Conservation (phyloP, 2,797 vertebrate species). For the Sarcophilus harrisii region DNA sequence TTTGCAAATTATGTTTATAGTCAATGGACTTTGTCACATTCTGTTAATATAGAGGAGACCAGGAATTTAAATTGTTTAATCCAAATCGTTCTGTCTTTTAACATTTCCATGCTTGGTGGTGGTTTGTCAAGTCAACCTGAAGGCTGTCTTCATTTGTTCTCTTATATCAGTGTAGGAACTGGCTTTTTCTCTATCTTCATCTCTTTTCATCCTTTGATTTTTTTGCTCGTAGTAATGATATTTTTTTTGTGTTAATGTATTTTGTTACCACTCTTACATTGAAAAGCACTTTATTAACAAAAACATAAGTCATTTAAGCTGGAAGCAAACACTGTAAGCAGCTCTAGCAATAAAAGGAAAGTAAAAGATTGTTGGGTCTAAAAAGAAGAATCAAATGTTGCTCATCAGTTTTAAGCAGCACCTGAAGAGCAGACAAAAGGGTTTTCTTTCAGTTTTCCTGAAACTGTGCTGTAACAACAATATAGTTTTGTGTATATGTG, state of each 20-base stretch:
- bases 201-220: constrained; percentile 5
- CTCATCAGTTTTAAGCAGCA: constrained; percentile 42
- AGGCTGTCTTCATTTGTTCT: background rate
- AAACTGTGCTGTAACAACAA: constrained; percentile 75
- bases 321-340: background rate
- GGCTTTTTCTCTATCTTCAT: background rate
- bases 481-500: constrained; percentile 76
- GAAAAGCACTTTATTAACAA: background rate
- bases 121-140: constrained; percentile 11
- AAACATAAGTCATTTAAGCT: background rate
- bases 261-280: background rate
- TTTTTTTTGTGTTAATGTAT: background rate
- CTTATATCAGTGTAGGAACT: background rate
- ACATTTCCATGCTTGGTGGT: background rate
- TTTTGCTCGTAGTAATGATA: constrained; percentile 9
- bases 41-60: background rate
- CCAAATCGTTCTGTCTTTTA: background rate
- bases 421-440: constrained; percentile 70
- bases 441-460: constrained; percentile 67
- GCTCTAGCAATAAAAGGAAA: constrained; percentile 52
- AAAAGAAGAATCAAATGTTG: constrained; percentile 64
- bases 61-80: no score
- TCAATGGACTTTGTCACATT: background rate
- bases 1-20: constrained; percentile 21
- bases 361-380: constrained; percentile 76